Percentiles rank a stretch among this genome's conserved stretches.
phyloP scores from a whole-genome alignment of 1,140 invertebrate species.

The Drosophila sucinea region DNA sequence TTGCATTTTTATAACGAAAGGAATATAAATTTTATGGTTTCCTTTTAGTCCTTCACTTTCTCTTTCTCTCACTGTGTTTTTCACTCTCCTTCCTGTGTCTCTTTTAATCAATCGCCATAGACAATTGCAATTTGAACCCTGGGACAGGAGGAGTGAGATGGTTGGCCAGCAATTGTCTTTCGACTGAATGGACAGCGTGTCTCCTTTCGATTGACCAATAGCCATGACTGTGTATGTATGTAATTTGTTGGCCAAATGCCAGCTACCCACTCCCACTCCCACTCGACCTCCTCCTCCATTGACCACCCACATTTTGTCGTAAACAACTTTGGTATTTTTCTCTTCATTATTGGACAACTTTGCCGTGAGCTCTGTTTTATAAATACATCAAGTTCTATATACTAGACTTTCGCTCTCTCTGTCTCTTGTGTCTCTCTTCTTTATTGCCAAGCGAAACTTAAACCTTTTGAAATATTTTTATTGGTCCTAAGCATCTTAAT shows the following conservation, averaged over 20 bases:
- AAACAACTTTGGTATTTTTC: constrained; percentile 7
- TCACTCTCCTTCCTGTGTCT: not conserved
- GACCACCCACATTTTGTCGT: constrained; percentile 14
- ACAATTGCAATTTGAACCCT: constrained; percentile 16
- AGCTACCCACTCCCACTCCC: not conserved
- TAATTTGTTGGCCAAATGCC: constrained; percentile 16
- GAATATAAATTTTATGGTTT: constrained; percentile 2
- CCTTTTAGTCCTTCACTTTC: not conserved
- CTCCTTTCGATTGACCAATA: constrained; percentile 13
- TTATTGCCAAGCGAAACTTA: constrained; percentile 1
- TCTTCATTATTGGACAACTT: constrained; percentile 18
- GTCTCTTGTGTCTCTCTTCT: not conserved
- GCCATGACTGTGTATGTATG: constrained; percentile 14
- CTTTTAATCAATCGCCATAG: constrained; percentile 10
- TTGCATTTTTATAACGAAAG: not conserved
- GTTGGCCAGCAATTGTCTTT: constrained; percentile 14
- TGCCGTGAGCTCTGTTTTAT: constrained; percentile 17
- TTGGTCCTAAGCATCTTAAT: constrained; percentile 1
- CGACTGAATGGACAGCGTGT: constrained; percentile 15
- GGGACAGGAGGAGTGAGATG: not conserved
- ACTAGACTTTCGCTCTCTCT: not conserved
- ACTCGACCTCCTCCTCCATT: not conserved
- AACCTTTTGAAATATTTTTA: constrained; percentile 7
- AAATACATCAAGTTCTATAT: constrained; percentile 14
- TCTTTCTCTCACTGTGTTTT: not conserved